Base-by-base conservation (phyloP, 2,797 vertebrate genomes). In the Peromyscus eremicus region DNA sequence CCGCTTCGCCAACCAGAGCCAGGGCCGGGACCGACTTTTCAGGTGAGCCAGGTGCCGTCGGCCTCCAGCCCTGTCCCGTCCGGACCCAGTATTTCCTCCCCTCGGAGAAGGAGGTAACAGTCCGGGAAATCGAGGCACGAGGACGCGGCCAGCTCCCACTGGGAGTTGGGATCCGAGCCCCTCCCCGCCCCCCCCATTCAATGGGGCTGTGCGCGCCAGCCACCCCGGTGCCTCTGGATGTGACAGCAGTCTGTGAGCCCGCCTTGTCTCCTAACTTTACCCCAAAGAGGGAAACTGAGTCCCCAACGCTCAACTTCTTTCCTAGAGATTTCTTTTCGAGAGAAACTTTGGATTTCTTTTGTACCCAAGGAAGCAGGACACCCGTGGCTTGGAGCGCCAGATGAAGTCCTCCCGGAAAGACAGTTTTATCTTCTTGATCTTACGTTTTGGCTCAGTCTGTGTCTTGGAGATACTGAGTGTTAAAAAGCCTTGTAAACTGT, bases 1-100 rank as follows among this genome's bases (percentile, higher is more conserved):
- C 34, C 98, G 98, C 75, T 98, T 99, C 95, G 98, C 99, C 52
- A 99, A 98, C 98, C 99, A 99, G 96, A 99, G 98, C 88, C 99
- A 99, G 97, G 99, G 99, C 87, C 99, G 99, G 89, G 99, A 99
- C 95, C 99, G 99, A 14, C 94, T 99, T 92, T 99, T 99, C 98
- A 99, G 99, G 99, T 99, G 96, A 98, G 98, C 97, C 86, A 0
- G 17, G 55, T 17, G 89, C 93, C 66, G 4, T 52, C 34, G 37
- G 55, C 70, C 64, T 46, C 40, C 70, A 0, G 17, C 40, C 4
- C 21, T 55, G 34, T 27, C n/a, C n/a, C 8, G 11, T 12, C 2
- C 6, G 2, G 7, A 3, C 70, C 12, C 62, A 1, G 29, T 23
- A 6, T 37, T 37, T 37, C 52, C 29, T 88, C 37, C 23, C 16